Evolutionary conservation across 2,888 invertebrate genomes (phyloP).

Genomic region (Diplazon laetatorius): DNA sequence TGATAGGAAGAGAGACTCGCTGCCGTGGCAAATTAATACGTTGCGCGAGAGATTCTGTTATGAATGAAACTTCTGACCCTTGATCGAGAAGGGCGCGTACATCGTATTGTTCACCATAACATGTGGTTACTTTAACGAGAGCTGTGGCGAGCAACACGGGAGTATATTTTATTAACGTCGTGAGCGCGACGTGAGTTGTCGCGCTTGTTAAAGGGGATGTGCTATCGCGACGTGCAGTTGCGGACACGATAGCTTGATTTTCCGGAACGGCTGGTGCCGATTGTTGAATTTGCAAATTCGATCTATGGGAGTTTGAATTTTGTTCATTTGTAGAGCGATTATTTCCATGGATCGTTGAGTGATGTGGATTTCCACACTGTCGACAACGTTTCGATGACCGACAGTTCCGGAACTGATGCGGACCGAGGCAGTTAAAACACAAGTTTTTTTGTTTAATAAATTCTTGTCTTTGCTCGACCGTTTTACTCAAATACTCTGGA

Average conservation of each 20-base stretch:
- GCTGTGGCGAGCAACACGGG: slow-evolving; percentile 36
- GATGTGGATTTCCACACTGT: neutral
- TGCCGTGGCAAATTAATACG: slow-evolving; percentile 19
- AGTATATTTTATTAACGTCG: neutral
- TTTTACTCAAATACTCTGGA: neutral
- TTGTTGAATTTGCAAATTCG: no score
- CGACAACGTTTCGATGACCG: neutral
- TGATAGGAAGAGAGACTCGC: slow-evolving; percentile 37
- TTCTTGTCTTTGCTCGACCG: slow-evolving; percentile 15
- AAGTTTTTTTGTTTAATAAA: neutral
- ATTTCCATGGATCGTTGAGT: neutral
- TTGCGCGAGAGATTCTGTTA: slow-evolving; percentile 19
- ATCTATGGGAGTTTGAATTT: neutral
- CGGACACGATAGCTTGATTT: neutral
- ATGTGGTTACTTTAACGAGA: slow-evolving; percentile 24
- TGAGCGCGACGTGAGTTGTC: slow-evolving; percentile 16
- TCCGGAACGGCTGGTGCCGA: neutral
- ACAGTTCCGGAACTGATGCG: slow-evolving; percentile 31
- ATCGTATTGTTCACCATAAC: slow-evolving; percentile 29
- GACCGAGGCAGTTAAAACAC: slow-evolving; percentile 33
- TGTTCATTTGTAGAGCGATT: neutral
- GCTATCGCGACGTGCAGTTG: neutral
- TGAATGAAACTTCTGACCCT: slow-evolving; percentile 36
- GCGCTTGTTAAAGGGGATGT: neutral
- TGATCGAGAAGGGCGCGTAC: slow-evolving; percentile 45